Evolutionary conservation across 1,140 invertebrate species (phyloP), one percentile per base, ranked within the genome.

Genomic region (Araneus ventricosus): DNA sequence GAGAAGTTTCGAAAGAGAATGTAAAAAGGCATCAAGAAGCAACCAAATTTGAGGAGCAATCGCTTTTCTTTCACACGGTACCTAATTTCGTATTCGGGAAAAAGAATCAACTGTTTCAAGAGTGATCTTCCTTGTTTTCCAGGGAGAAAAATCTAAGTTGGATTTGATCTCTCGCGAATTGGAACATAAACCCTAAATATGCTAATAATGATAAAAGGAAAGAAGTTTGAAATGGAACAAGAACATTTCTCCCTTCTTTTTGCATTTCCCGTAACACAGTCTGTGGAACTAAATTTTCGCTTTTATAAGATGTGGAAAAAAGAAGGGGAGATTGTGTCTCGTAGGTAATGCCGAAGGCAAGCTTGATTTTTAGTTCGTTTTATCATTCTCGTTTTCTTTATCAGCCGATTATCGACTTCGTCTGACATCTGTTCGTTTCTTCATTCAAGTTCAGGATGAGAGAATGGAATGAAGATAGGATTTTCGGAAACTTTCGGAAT

Each of bases 401-500:
- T 86, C 52, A 37, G 57, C 84, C 57, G 84, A 86, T 86, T 86
- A 86, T 86, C 57, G 84, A 86, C 84, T 86, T 30, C 20, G 84
- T 34, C 57, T 61, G 41, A 86, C 84, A 86, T 86, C 84, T 61
- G 84, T 86, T 86, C 84, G 84, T 61, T 86, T 37, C 84, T 86
- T 86, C 57, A 59, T 61, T n/a, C n/a, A n/a, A n/a, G n/a, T n/a
- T n/a, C n/a, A n/a, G n/a, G n/a, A n/a, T 86, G 52, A 86, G n/a
- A 61, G 30, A 45, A 86, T 34, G n/a, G 84, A 86, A 86, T 39
- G 84, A 86, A 61, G 84, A 61, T 86, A 30, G 84, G 57, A 24
- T 59, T 37, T 75, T 75, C 4, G 14, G 10, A 59, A 57, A 22
- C 20, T 52, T 52, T 82, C 30, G 14, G 14, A 6, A 37, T 20